These are phyloP conservation scores for Drosophila hawaiiensis DNA, from an alignment of 2,888 invertebrate genomes.

Conservation along the genomic window DNA sequence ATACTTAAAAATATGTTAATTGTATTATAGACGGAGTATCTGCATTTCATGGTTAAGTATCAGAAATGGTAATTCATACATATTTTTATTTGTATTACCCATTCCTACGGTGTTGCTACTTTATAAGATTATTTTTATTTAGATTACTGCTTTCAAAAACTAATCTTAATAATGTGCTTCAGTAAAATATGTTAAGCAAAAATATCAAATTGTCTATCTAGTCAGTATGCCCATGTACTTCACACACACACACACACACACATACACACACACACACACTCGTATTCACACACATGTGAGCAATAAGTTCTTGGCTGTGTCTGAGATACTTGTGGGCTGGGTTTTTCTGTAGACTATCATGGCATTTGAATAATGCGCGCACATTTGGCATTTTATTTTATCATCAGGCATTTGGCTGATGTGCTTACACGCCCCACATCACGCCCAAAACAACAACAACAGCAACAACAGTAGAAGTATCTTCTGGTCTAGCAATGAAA, in stretches of 20 bases:
- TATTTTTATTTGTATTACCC: neutral
- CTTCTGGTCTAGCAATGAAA: conserved; percentile 63
- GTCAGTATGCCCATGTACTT: conserved; percentile 1
- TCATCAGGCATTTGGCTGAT: conserved; percentile 74
- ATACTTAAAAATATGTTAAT: neutral
- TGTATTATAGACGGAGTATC: neutral
- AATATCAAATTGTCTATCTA: conserved; percentile 8
- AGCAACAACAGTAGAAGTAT: conserved; percentile 21
- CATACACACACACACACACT: neutral
- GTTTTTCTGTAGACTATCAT: conserved; percentile 62
- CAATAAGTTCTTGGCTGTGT: conserved; percentile 9
- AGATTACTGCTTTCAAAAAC: conserved; percentile 5
- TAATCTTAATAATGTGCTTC: conserved; percentile 3
- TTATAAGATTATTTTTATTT: neutral
- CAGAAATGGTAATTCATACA: neutral
- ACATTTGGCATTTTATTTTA: conserved; percentile 80
- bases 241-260: neutral
- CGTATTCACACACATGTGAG: neutral
- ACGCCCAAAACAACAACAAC: conserved; percentile 20
- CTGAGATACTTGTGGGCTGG: conserved; percentile 5
- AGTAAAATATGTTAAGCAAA: conserved; percentile 6
- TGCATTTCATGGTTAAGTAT: neutral
- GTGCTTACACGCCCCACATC: conserved; percentile 49
- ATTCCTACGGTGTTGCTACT: neutral
- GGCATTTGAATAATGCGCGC: conserved; percentile 78